phyloP scores from a whole-genome alignment of 2,888 invertebrate genomes.

The Galerucella pusilla region DNA sequence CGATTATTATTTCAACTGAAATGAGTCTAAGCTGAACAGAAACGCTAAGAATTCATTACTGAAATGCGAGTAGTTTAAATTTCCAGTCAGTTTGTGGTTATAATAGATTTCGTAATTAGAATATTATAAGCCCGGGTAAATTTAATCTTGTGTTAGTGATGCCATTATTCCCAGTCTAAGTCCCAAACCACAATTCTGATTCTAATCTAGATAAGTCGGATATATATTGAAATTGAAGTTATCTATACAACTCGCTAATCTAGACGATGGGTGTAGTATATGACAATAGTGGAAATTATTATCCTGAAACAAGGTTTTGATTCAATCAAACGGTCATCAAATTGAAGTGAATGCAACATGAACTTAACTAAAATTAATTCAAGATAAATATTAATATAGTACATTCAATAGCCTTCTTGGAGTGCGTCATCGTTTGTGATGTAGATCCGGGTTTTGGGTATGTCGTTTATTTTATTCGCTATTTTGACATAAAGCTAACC shows the following conservation, averaged over 20 bases:
- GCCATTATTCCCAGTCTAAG: conserved; percentile 8
- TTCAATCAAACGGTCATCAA: no score
- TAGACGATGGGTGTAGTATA: background rate
- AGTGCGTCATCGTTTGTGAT: no score
- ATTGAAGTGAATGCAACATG: no score
- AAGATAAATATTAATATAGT: no score
- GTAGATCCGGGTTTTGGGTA: no score
- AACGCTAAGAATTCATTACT: conserved; percentile 9
- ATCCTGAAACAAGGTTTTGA: no score
- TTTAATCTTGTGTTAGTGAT: conserved; percentile 21
- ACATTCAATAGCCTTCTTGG: no score
- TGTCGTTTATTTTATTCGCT: no score
- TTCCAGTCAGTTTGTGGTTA: conserved; percentile 16
- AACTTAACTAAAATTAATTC: no score
- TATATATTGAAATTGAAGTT: background rate
- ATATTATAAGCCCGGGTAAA: conserved; percentile 20
- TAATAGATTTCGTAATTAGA: conserved; percentile 30
- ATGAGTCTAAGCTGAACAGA: conserved; percentile 7
- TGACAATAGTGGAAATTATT: background rate
- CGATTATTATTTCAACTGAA: background rate
- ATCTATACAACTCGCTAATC: background rate
- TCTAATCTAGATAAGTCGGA: conserved; percentile 15
- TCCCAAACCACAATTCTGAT: conserved; percentile 6
- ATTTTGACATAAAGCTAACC: no score
- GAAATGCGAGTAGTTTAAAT: conserved; percentile 26